These are phyloP conservation scores for Tragopan temminckii DNA, from an alignment of 2,797 vertebrate genomes.

Conservation along the genomic window DNA sequence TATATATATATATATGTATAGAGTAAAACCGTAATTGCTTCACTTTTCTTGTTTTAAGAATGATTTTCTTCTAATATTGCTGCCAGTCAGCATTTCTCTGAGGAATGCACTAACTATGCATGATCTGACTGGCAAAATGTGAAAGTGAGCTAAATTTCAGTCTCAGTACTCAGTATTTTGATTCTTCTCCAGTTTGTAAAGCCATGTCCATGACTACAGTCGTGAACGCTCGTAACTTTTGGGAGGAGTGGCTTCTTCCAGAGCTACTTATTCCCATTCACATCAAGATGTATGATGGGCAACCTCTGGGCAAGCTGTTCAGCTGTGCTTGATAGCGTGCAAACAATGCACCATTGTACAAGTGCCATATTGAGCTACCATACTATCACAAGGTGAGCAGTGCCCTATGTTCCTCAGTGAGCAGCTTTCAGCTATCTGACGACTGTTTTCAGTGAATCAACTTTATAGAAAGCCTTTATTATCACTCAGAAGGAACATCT, in stretches of 20 bases:
- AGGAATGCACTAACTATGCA: not conserved
- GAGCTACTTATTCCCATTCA: not conserved
- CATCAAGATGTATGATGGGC: not conserved
- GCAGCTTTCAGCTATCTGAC: not conserved
- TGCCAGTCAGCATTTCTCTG: not conserved
- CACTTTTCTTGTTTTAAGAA: not conserved
- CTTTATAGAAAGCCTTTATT: not conserved
- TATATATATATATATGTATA: not conserved
- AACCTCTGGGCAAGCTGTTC: not conserved
- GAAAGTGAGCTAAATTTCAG: not conserved
- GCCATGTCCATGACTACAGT: not conserved
- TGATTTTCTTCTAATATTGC: not conserved
- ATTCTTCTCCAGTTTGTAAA: not conserved
- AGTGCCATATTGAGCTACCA: not conserved
- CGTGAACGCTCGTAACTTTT: not conserved
- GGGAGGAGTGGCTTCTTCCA: fast-evolving
- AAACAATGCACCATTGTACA: not conserved
- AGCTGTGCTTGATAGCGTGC: not conserved
- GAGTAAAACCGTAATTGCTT: not conserved
- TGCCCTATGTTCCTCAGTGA: fast-evolving
- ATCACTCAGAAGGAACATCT: not conserved
- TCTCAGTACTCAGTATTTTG: not conserved
- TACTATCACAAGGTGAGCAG: not conserved
- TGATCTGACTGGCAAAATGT: not conserved
- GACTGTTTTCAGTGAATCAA: not conserved